A percentile compares a stretch with the other conserved stretches of the same genome.
Conservation (phyloP, 2,888 invertebrate species). For the Lissonota sp. region DNA sequence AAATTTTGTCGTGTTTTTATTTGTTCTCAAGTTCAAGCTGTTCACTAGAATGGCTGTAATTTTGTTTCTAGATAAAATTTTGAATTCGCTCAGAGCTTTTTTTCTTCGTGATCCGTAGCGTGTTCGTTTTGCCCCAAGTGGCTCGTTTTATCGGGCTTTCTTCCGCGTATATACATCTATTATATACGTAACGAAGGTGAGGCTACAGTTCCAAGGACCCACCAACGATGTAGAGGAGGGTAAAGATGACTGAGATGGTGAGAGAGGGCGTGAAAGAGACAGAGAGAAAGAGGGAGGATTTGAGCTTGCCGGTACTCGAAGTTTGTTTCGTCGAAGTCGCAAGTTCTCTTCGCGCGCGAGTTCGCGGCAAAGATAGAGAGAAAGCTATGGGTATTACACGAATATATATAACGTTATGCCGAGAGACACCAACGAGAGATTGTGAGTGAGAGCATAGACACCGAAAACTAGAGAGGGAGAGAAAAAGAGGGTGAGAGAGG, state of each 20-base stretch:
- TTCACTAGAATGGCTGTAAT: too few relatives aligned
- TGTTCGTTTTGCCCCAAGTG: too few relatives aligned
- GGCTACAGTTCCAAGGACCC: not conserved
- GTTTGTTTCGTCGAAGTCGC: slow-evolving; percentile 55
- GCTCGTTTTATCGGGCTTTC: too few relatives aligned
- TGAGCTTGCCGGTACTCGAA: slow-evolving; percentile 43
- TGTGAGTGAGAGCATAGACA: slow-evolving; percentile 38
- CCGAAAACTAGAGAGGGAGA: slow-evolving; percentile 35
- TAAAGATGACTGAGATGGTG: slow-evolving; percentile 22
- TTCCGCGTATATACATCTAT: not conserved
- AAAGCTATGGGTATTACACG: slow-evolving; percentile 19
- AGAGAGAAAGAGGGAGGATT: slow-evolving; percentile 39
- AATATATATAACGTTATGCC: slow-evolving; percentile 21
- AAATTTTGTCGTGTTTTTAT: too few relatives aligned
- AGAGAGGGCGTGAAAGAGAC: slow-evolving; percentile 13
- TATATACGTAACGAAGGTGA: slow-evolving; percentile 18
- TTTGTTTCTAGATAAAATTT: too few relatives aligned
- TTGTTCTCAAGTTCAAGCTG: too few relatives aligned
- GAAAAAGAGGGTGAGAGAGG: slow-evolving; percentile 21
- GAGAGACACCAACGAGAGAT: slow-evolving; percentile 29
- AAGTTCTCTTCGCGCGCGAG: slow-evolving; percentile 45
- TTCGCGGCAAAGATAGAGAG: slow-evolving; percentile 36
- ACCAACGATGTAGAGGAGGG: not conserved
- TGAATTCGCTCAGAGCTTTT: too few relatives aligned
- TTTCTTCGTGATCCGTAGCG: too few relatives aligned